These are phyloP conservation scores for Chloromyia formosa DNA, from an alignment of 2,888 invertebrate species.

Conservation along the genomic window DNA sequence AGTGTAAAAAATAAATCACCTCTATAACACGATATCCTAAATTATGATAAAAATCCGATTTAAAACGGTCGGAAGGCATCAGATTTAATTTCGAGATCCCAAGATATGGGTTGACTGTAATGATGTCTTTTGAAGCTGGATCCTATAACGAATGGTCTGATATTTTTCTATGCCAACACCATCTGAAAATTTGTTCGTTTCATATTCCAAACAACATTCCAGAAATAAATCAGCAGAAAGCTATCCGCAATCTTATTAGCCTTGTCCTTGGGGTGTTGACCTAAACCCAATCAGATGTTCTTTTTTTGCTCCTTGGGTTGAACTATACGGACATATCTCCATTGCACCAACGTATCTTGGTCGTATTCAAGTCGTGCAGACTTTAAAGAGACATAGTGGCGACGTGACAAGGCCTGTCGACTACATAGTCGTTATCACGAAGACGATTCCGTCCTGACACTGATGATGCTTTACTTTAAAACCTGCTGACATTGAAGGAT, in stretches of 20 bases:
- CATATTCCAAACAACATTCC: conserved; percentile 10
- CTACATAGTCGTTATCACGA: conserved; percentile 11
- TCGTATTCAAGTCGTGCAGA: not conserved
- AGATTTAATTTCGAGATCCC: too few relatives aligned
- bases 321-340: too few relatives aligned
- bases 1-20: too few relatives aligned
- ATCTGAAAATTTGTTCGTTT: not conserved
- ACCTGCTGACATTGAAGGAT: conserved; percentile 17
- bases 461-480: conserved; percentile 33
- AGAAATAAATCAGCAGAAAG: conserved; percentile 7
- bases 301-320: not conserved
- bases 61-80: too few relatives aligned
- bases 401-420: conserved; percentile 21
- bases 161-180: too few relatives aligned
- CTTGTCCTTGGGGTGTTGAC: conserved; percentile 27
- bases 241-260: conserved; percentile 26
- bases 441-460: conserved; percentile 15
- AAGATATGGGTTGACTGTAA: too few relatives aligned
- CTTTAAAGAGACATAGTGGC: conserved; percentile 27
- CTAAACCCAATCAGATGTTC: not conserved
- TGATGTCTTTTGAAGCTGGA: too few relatives aligned
- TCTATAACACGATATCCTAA: too few relatives aligned
- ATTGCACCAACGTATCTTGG: not conserved
- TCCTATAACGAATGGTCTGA: too few relatives aligned
- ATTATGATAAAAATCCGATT: too few relatives aligned